These are phyloP conservation scores for Periophthalmodon schlosseri DNA, from an alignment of 2,113 vertebrate genomes.

Conservation along the genomic window DNA sequence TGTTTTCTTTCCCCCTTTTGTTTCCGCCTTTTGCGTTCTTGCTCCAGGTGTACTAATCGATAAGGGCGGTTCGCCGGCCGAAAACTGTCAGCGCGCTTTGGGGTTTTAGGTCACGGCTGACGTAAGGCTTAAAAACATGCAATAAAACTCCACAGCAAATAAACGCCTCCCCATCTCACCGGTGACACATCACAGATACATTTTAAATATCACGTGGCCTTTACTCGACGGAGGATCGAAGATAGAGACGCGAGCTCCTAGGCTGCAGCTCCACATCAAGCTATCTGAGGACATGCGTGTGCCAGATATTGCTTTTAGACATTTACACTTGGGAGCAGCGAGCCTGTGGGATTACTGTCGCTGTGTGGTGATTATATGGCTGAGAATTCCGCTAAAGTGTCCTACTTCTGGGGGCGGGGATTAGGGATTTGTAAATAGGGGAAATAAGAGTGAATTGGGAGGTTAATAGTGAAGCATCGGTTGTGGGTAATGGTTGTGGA, in stretches of 20 bases:
- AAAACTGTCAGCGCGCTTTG: no score
- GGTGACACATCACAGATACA: background rate
- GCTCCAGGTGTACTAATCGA: no score
- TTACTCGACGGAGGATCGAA: background rate
- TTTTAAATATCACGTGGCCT: background rate
- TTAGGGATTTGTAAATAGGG: slow-evolving; percentile 56
- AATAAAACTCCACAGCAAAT: no score
- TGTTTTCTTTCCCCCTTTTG: no score
- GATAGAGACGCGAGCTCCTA: no score
- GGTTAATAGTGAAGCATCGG: slow-evolving; percentile 33
- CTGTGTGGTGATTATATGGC: slow-evolving; percentile 46
- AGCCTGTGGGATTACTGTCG: slow-evolving; percentile 34
- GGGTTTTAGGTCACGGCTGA: no score
- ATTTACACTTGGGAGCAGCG: slow-evolving; percentile 4
- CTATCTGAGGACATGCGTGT: slow-evolving; percentile 12
- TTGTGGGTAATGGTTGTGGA: slow-evolving; percentile 6
- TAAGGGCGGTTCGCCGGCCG: no score
- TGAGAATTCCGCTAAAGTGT: slow-evolving; percentile 46
- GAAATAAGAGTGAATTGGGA: slow-evolving; percentile 42
- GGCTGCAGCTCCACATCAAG: slow-evolving; percentile 16
- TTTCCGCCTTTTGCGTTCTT: no score
- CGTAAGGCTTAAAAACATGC: no score
- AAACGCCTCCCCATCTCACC: no score
- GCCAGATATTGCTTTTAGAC: slow-evolving; percentile 24
- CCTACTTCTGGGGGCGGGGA: slow-evolving; percentile 53